Evolutionary conservation across 2,113 vertebrate genomes (phyloP), one percentile per base, ranked within the genome.

Genomic region (Arizona elegans): DNA sequence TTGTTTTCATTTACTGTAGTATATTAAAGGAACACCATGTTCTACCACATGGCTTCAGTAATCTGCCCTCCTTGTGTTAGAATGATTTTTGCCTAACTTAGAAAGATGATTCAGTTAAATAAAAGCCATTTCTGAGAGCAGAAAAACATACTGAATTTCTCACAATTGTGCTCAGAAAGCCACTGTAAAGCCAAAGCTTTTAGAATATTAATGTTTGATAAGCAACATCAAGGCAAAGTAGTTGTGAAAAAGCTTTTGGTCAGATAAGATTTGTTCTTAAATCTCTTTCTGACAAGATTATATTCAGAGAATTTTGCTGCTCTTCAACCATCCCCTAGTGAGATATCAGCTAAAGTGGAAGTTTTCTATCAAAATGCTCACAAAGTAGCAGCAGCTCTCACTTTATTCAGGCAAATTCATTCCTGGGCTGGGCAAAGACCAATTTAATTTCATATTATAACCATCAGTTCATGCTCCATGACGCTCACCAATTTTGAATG

Each of bases 121-220:
- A 94, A 92, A 13, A 94, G 89, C 93, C 96, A 91, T 95, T 97
- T 93, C 94, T 96, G 87, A 96, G 94, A 94, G 62, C 95, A 94
- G 43, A 81, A 94, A 92, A 90, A 91, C 92, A 96, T 94, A 94
- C 93, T 95, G 81, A 62, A 88, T 96, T 96, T 96, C 92, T 95
- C 52, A 91, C 86, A 0, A 0, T 95, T 2, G 0, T 90, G 90
- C 81, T 92, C 93, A 96, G 86, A 95, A 94, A 87, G 81, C 52
- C 88, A 90, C 85, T 54, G 26, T 86, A 86, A 89, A 95, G 87
- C 95, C 93, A 93, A 94, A 96, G 95, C 95, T 96, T 96, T 97
- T 95, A 96, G 92, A 95, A 93, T 96, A 97, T 97, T 96, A 96
- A 96, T 97, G 95, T 97, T 97, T 96, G 95, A 94, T 96, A 96